phyloP scores from a whole-genome alignment of 2,113 vertebrate genomes.

The Actenoides lindsayi region DNA sequence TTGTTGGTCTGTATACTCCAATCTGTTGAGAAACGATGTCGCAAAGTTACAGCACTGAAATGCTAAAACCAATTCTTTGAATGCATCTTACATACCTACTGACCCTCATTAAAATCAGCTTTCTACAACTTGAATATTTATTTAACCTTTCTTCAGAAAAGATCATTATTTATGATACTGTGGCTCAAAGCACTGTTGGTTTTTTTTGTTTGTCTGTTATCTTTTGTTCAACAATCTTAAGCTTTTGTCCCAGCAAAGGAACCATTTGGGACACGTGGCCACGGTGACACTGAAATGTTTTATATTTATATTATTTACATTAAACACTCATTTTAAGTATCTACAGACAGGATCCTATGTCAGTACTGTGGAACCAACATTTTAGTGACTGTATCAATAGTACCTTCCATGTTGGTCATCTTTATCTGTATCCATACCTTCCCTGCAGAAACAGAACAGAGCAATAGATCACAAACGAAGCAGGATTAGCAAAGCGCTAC shows the following conservation, averaged over 20 bases:
- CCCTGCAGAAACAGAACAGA: conserved; percentile 75
- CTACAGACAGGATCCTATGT: not conserved
- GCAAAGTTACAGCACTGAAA: not conserved
- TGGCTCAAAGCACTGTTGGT: not conserved
- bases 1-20: conserved; percentile 90
- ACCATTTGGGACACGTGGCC: not conserved
- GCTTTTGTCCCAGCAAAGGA: not conserved
- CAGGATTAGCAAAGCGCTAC: not conserved
- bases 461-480: not conserved
- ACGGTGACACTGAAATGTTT: not conserved
- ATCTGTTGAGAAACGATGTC: conserved; percentile 66
- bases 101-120: not conserved
- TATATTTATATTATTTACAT: too few species aligned
- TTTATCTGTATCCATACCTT: conserved; percentile 97
- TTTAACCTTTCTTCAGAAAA: not conserved
- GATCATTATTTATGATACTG: not conserved
- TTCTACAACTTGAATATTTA: not conserved
- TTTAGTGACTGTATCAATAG: not conserved
- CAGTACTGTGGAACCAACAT: not conserved
- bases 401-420: conserved; percentile 95
- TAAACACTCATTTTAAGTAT: not conserved
- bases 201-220: not conserved
- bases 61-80: not conserved
- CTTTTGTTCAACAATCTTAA: not conserved
- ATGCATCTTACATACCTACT: not conserved